Evolutionary conservation across 2,888 invertebrate species (phyloP).

Genomic region (Caenorhabditis drosophilae): DNA sequence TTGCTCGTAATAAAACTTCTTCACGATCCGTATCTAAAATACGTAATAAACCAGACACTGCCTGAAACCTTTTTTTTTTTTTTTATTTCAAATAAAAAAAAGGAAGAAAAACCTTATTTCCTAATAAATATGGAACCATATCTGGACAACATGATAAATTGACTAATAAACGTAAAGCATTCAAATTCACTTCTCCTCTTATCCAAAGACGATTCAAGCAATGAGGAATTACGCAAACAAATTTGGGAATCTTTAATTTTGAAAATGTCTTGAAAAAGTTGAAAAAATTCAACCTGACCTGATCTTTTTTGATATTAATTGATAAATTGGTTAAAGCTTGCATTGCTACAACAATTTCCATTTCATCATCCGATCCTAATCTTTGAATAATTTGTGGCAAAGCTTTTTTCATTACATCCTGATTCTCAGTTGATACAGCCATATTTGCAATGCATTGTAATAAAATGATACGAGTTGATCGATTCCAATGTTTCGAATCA

Average conservation of each 20-base stretch:
- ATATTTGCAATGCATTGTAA: constrained; percentile 66
- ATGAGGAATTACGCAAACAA: constrained; percentile 53
- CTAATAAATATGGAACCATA: constrained; percentile 74
- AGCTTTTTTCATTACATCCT: constrained; percentile 41
- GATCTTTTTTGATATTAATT: constrained; percentile 51
- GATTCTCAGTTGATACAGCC: constrained; percentile 50
- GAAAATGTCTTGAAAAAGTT: no score
- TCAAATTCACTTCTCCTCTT: constrained; percentile 60
- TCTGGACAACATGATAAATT: constrained; percentile 75
- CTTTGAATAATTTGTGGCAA: constrained; percentile 51
- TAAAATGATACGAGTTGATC: constrained; percentile 60
- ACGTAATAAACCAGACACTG: constrained; percentile 57
- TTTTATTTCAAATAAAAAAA: background rate
- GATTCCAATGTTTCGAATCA: constrained; percentile 49
- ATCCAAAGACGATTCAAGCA: constrained; percentile 58
- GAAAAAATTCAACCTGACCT: no score
- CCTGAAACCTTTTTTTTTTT: constrained; percentile 30
- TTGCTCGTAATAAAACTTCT: constrained; percentile 59
- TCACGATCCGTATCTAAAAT: constrained; percentile 61
- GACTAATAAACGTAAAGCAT: constrained; percentile 74
- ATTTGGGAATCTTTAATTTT: constrained; percentile 39
- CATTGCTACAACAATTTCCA: constrained; percentile 61
- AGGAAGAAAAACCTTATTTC: constrained; percentile 74
- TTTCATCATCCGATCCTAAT: constrained; percentile 53
- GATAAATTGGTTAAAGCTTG: constrained; percentile 65